Conservation (phyloP, 2,888 invertebrate species). For the Melieria crassipennis region DNA sequence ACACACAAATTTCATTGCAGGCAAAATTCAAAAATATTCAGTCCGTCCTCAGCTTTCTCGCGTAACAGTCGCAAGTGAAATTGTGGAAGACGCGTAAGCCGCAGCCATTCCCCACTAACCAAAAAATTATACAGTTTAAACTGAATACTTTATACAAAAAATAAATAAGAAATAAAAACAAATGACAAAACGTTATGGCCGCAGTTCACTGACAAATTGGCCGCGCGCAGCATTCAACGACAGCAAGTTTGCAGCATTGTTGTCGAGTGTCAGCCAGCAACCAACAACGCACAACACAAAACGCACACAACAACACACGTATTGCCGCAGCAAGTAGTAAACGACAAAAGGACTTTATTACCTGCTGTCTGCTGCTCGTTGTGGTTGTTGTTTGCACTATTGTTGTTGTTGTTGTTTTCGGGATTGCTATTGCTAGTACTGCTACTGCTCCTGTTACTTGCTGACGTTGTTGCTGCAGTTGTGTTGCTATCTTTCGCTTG, state of each 20-base stretch:
- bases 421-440: neutral
- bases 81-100: slow-evolving; percentile 1
- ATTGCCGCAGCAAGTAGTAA: slow-evolving; percentile 34
- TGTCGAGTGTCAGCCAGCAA: too few relatives aligned
- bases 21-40: slow-evolving; percentile 37
- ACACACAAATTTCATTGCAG: neutral
- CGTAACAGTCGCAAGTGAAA: slow-evolving; percentile 50
- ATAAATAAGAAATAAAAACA: too few relatives aligned
- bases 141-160: neutral
- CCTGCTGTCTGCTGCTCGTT: too few relatives aligned
- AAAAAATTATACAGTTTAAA: neutral
- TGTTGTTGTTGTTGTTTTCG: neutral
- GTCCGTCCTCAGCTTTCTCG: slow-evolving; percentile 62
- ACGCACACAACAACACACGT: slow-evolving; percentile 26
- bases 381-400: neutral
- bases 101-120: slow-evolving; percentile 2
- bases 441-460: neutral
- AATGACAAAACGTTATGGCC: too few relatives aligned
- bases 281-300: slow-evolving; percentile 23
- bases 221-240: too few relatives aligned
- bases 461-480: too few relatives aligned
- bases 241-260: too few relatives aligned
- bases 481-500: too few relatives aligned
- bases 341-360: neutral
- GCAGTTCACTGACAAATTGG: too few relatives aligned